Conservation (phyloP, 2,113 vertebrate species). For the Lonchura striata region DNA sequence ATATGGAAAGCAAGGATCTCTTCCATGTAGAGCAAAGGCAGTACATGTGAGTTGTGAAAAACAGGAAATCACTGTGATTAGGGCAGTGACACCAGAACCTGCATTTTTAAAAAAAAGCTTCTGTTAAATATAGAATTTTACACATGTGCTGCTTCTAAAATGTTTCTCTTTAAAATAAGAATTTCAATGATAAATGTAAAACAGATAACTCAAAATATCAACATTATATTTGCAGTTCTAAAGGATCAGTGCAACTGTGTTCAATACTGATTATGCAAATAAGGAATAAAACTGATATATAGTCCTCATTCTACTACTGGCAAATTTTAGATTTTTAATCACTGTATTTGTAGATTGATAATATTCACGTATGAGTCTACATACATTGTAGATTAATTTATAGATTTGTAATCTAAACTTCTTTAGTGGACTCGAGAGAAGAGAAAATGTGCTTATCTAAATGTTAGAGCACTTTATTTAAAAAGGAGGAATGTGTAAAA, state of each 20-base stretch:
- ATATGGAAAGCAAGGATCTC: conserved; percentile 99
- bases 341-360: neutral
- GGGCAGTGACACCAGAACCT: neutral
- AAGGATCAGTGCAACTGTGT: neutral
- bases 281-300: neutral
- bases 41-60: conserved; percentile 87
- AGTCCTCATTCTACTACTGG: neutral
- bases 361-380: neutral
- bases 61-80: neutral
- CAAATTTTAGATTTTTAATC: neutral
- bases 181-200: neutral
- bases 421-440: neutral
- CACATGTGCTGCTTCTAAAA: neutral
- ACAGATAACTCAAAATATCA: neutral
- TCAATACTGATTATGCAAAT: neutral
- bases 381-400: neutral
- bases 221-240: neutral
- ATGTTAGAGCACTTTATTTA: neutral
- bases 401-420: neutral
- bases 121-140: neutral
- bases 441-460: neutral
- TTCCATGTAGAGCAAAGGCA: conserved; percentile 98
- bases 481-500: neutral
- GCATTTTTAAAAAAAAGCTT: neutral
- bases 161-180: neutral